These are phyloP conservation scores for Phallusia fumigata DNA, from an alignment of 23 tunicate genomes.

Conservation along the genomic window DNA sequence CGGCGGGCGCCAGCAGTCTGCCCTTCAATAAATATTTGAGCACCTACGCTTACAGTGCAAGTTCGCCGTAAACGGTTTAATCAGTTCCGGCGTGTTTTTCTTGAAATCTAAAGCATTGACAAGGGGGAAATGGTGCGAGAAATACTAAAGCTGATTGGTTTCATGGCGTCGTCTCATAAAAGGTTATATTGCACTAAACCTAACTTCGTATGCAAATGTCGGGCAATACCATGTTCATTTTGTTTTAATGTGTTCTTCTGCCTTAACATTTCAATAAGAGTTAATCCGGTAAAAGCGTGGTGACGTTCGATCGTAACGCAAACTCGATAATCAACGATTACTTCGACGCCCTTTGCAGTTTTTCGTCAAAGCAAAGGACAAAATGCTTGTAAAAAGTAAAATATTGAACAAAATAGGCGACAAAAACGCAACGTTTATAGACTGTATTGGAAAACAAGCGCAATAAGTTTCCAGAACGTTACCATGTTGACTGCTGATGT, in stretches of 20 bases:
- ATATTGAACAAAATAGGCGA: background rate
- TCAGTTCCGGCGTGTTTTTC: too few relatives aligned
- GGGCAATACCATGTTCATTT: too few relatives aligned
- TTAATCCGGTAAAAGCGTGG: slow-evolving; percentile 3
- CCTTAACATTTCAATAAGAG: background rate
- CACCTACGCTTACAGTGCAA: background rate
- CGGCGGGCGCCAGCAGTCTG: slow-evolving; percentile 14
- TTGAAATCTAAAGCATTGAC: too few relatives aligned
- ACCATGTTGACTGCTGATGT: background rate
- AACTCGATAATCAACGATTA: background rate
- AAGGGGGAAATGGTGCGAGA: too few relatives aligned
- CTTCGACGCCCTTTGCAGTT: background rate
- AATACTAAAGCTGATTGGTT: too few relatives aligned
- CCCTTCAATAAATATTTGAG: slow-evolving; percentile 11
- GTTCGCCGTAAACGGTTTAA: background rate
- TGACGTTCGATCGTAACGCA: background rate
- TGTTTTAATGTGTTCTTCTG: too few relatives aligned
- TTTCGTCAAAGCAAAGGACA: background rate
- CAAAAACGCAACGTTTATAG: slow-evolving; percentile 10
- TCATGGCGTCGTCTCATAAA: too few relatives aligned
- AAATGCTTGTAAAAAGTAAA: background rate
- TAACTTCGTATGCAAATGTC: too few relatives aligned
- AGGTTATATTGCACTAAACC: too few relatives aligned
- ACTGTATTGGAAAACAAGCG: background rate
- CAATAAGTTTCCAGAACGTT: background rate